A percentile compares a stretch with the other conserved stretches of the same genome.
These are phyloP conservation scores for Synanceia verrucosa DNA, from an alignment of 2,797 vertebrate species.

Conservation along the genomic window DNA sequence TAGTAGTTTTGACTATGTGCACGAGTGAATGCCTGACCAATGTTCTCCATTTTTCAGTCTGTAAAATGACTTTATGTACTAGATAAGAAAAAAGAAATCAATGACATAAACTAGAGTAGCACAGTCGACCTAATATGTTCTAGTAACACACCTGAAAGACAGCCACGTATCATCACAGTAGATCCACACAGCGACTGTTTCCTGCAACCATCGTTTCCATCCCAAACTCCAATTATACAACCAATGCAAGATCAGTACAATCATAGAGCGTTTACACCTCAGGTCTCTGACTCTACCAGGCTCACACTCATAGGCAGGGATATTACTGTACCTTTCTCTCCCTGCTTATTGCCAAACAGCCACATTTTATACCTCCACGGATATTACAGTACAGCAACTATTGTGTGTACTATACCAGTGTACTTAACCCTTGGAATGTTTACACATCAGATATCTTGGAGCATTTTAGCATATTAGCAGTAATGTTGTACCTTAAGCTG, in stretches of 20 bases:
- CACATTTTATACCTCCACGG: constrained; percentile 68
- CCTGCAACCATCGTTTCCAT: constrained; percentile 25
- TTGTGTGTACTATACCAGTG: constrained; percentile 40
- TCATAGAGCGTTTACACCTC: constrained; percentile 73
- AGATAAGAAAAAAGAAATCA: constrained; percentile 21
- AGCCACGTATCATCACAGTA: constrained; percentile 14
- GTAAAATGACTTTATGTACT: constrained; percentile 6
- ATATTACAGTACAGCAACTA: constrained; percentile 42
- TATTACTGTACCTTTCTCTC: constrained; percentile 31
- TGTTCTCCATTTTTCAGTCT: constrained; percentile 17
- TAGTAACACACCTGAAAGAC: constrained; percentile 19
- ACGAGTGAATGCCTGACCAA: constrained; percentile 26
- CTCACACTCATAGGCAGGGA: constrained; percentile 63
- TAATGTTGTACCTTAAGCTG: constrained; percentile 20
- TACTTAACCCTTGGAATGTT: constrained; percentile 66
- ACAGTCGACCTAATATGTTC: constrained; percentile 36
- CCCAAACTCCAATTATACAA: constrained; percentile 27
- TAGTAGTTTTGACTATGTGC: constrained; percentile 32
- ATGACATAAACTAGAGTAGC: constrained; percentile 33
- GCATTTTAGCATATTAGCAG: constrained; percentile 25
- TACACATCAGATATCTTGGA: constrained; percentile 58
- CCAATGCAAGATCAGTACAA: constrained; percentile 75
- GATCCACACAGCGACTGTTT: constrained; percentile 12
- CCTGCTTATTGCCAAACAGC: constrained; percentile 63
- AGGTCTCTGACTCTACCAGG: constrained; percentile 71